phyloP scores from a whole-genome alignment of 2,113 vertebrate genomes.

The Cyanoderma ruficeps region DNA sequence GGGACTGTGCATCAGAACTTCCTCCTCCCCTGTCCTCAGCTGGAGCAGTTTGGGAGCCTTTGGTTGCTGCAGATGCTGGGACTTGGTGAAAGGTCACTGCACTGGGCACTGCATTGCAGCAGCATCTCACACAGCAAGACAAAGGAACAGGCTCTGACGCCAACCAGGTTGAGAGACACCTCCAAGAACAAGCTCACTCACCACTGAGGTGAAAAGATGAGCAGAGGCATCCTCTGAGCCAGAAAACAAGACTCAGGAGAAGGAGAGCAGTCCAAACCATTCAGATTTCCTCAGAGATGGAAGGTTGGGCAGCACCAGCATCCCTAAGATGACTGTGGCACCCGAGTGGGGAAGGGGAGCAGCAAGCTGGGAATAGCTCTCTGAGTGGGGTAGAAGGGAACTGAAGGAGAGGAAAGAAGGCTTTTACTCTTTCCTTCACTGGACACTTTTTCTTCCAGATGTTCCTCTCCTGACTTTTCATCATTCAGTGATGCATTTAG shows the following conservation, averaged over 20 bases:
- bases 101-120: slow-evolving; percentile 2
- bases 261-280: neutral
- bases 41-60: neutral
- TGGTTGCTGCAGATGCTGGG: neutral
- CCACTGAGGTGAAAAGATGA: neutral
- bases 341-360: neutral
- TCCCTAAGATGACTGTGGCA: neutral
- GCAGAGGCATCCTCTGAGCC: neutral
- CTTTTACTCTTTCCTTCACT: neutral
- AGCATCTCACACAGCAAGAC: neutral
- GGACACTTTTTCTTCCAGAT: neutral
- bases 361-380: neutral
- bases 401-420: neutral
- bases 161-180: neutral
- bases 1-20: neutral
- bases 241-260: neutral
- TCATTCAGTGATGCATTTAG: neutral
- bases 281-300: neutral
- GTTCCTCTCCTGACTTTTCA: neutral
- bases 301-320: neutral
- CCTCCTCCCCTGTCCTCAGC: neutral
- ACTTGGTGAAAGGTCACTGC: slow-evolving; percentile 9
- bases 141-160: neutral
- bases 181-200: neutral
- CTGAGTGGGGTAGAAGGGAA: neutral